Base-by-base conservation (phyloP, 2,113 vertebrate genomes). In the Ictidomys tridecemlineatus region DNA sequence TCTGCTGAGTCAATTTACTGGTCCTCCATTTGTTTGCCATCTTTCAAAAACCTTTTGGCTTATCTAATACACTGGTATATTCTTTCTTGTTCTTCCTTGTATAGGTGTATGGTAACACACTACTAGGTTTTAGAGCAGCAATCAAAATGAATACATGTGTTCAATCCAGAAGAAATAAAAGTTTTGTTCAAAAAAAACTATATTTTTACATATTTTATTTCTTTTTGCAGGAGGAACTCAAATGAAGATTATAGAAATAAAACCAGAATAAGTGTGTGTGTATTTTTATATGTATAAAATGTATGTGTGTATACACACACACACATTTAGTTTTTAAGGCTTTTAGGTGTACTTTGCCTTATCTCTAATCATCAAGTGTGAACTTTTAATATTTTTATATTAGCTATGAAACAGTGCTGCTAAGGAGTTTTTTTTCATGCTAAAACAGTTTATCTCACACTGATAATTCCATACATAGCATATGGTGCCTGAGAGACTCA, bases 191-290 rank as follows among this genome's bases (percentile, higher is more conserved):
- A 24, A 8, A 34, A 73, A 91, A 91, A 78, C 10, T 34, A 8
- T 77, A 8, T 89, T 87, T 89, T 82, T 89, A 58, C 34, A 37
- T 58, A 4, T 93, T 87, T 67, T 89, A n/a, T 89, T 88, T 34
- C 11, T 28, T 85, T 86, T 79, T 73, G 7, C 8, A 93, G 67
- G 93, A 97, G 51, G 93, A 88, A 77, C 34, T 93, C 8, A 93
- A 78, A 77, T 85, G 67, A 93, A 24, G 45, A 45, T 91, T 48
- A 58, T 92, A 82, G 51, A 11, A 85, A 45, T 93, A 93, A 87
- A 91, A 85, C 16, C 37, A 93, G 51, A 67, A 77, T 77, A 83
- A 17, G 56, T 58, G 8, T 61, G 24, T 28, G 24, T 51, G 12
- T 51, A 51, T 51, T 51, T 51, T 51, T 51, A 51, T 51, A 51